Evolutionary conservation across 2,888 invertebrate species (phyloP).

Genomic region (Volucella zonaria): DNA sequence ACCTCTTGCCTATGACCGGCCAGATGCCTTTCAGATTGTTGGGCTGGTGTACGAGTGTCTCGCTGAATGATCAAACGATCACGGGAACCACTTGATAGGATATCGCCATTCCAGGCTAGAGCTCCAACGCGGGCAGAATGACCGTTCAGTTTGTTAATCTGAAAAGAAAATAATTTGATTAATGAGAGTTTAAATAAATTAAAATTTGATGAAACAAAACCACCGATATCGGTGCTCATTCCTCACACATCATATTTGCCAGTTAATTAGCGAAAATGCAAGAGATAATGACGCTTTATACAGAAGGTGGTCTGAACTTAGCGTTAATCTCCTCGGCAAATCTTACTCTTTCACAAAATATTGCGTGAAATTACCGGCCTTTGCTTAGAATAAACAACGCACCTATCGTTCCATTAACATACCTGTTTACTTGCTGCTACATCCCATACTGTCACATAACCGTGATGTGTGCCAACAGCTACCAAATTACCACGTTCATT

Average conservation of each 20-base stretch:
- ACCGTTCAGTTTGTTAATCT: constrained; percentile 94
- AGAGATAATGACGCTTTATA: constrained; percentile 30
- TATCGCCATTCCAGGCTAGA: constrained; percentile 98
- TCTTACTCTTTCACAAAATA: constrained; percentile 52
- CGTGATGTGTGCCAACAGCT: constrained; percentile 98
- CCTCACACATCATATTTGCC: background rate
- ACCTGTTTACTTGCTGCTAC: constrained; percentile 95
- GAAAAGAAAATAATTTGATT: constrained; percentile 71
- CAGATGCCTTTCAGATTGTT: constrained; percentile 90
- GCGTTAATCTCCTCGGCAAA: constrained; percentile 46
- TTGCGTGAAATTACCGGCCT: constrained; percentile 52
- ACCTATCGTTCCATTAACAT: constrained; percentile 61
- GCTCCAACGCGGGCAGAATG: constrained; percentile 97
- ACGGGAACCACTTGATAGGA: constrained; percentile 96
- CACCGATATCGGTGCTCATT: background rate
- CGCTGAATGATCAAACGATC: constrained; percentile 96
- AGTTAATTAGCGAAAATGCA: constrained; percentile 12
- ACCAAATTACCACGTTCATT: constrained; percentile 97
- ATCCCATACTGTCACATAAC: constrained; percentile 99
- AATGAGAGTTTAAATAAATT: background rate
- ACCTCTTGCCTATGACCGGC: constrained; percentile 97
- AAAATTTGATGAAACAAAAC: background rate
- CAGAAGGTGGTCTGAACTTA: constrained; percentile 50
- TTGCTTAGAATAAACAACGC: constrained; percentile 51
- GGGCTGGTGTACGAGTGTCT: constrained; percentile 93